Base-by-base conservation (phyloP, 2,888 invertebrate genomes). In the Nephrocerus scutellatus region DNA sequence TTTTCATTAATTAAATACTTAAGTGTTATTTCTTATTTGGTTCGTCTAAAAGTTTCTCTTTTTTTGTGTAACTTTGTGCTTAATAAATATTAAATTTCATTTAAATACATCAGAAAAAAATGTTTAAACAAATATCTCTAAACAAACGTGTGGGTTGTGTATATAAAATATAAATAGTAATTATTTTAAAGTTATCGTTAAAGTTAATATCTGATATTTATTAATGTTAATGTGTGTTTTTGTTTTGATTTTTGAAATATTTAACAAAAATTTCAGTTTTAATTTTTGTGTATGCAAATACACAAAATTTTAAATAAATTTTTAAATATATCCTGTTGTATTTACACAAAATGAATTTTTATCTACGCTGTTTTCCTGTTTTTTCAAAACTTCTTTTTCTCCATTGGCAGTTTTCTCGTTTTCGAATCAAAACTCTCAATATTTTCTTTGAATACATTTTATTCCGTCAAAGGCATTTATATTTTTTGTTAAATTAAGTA, bases 381-480 rank as follows among this genome's bases (percentile, higher is more conserved):
- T n/a, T n/a, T n/a, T 6, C 18, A 22, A 22, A 36, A 6, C 6
- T 13, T 26, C 7, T 29, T 28, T n/a, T 14, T 12, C 19, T n/a
- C n/a, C n/a, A n/a, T n/a, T n/a, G n/a, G n/a, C n/a, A n/a, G n/a
- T n/a, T n/a, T n/a, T n/a, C n/a, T n/a, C n/a, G n/a, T n/a, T n/a
- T n/a, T n/a, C n/a, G n/a, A n/a, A n/a, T n/a, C n/a, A n/a, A n/a
- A n/a, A n/a, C n/a, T n/a, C n/a, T n/a, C n/a, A n/a, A n/a, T n/a
- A n/a, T n/a, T n/a, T n/a, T n/a, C n/a, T n/a, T n/a, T n/a, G n/a
- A n/a, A n/a, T n/a, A n/a, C n/a, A n/a, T 22, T 22, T 7, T 36
- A 23, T 29, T 24, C 21, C n/a, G n/a, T n/a, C n/a, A 33, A 46
- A 46, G 44, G 46, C 44, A 44, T 41, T 39, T 41, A 46, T 38